These are phyloP conservation scores for Dendrocopos noguchii DNA, from an alignment of 2,113 vertebrate genomes.

Conservation along the genomic window DNA sequence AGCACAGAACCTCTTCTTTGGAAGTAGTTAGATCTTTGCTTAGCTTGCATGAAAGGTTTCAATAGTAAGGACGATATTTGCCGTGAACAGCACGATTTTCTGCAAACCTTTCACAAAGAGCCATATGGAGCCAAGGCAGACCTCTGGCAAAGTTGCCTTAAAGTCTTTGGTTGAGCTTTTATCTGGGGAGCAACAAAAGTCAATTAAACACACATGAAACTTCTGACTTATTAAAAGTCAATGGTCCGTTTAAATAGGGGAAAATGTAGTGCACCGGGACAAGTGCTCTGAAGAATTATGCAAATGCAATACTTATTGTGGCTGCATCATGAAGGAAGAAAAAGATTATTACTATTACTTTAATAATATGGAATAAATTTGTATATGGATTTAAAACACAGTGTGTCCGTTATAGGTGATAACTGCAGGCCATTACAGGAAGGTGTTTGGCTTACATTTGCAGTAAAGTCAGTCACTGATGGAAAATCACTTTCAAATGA, in stretches of 20 bases:
- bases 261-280: background rate
- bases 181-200: background rate
- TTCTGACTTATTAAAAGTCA: background rate
- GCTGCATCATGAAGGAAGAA: background rate
- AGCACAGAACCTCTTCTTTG: background rate
- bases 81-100: background rate
- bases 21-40: background rate
- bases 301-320: background rate
- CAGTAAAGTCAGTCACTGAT: background rate
- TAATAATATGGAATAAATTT: background rate
- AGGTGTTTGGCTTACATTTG: background rate
- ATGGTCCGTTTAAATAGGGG: background rate
- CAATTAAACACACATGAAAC: background rate
- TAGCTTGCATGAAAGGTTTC: background rate
- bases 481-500: background rate
- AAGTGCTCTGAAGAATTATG: background rate
- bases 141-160: background rate
- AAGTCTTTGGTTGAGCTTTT: background rate
- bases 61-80: background rate
- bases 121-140: background rate
- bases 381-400: background rate
- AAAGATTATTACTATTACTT: background rate
- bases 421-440: background rate
- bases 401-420: background rate
- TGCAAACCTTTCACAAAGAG: background rate